Percentiles rank a stretch among this genome's conserved stretches.
These are phyloP conservation scores for Teleopsis dalmanni DNA, from an alignment of 1,140 invertebrate genomes.

Conservation along the genomic window DNA sequence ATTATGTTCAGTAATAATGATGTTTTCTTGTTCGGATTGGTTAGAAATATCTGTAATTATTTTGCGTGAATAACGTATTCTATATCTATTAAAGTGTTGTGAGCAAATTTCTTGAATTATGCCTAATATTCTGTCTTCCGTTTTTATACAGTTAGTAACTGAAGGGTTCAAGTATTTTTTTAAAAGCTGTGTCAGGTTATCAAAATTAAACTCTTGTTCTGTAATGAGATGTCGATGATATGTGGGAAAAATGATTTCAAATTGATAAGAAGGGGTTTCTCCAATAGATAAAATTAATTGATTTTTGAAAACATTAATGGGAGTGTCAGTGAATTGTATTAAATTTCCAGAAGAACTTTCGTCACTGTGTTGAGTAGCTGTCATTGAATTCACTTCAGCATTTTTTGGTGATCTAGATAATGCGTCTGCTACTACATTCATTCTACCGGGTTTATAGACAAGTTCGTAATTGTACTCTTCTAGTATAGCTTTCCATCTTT, in stretches of 20 bases:
- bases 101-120: slow-evolving; percentile 14
- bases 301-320: background rate
- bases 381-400: background rate
- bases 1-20: slow-evolving; percentile 11
- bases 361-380: background rate
- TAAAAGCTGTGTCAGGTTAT: background rate
- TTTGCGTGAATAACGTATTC: slow-evolving; percentile 7
- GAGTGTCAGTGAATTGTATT: background rate
- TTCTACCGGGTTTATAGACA: slow-evolving; percentile 18
- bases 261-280: background rate
- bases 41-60: slow-evolving; percentile 10
- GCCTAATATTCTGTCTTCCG: slow-evolving; percentile 9
- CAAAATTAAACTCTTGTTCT: background rate
- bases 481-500: slow-evolving; percentile 30
- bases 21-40: slow-evolving; percentile 7
- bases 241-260: slow-evolving; percentile 3
- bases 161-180: slow-evolving; percentile 13
- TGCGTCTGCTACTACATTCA: slow-evolving; percentile 14
- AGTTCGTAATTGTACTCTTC: slow-evolving; percentile 38
- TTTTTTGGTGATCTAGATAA: slow-evolving; percentile 7
- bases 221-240: slow-evolving; percentile 12
- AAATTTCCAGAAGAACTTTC: background rate
- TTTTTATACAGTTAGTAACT: slow-evolving; percentile 12
- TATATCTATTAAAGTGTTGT: slow-evolving; percentile 9
- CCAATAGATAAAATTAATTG: slow-evolving; percentile 6